Percentiles rank a stretch among this genome's conserved stretches.
Evolutionary conservation across 2,797 vertebrate genomes (phyloP).

Genomic region (Astyanax mexicanus): DNA sequence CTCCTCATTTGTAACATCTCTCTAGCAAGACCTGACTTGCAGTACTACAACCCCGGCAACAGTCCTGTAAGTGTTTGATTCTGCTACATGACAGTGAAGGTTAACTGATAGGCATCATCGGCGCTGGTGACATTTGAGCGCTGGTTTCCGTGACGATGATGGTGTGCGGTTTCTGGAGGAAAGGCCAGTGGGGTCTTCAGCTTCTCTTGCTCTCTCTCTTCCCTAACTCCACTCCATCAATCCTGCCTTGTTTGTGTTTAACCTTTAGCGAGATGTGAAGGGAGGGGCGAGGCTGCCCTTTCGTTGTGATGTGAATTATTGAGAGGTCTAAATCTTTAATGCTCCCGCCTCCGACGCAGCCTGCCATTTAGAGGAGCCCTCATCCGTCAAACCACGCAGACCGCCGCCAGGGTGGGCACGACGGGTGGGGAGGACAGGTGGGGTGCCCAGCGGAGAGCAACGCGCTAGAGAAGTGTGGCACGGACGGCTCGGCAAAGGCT

Average conservation of each 20-base stretch:
- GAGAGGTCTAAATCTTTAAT: conserved; percentile 62
- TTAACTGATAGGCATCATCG: neutral
- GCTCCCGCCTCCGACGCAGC: conserved; percentile 39
- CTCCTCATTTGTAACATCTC: too few species aligned
- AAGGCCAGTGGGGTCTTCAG: conserved; percentile 39
- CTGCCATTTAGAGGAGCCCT: conserved; percentile 49
- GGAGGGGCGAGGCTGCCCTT: conserved; percentile 29
- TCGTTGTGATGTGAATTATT: conserved; percentile 62
- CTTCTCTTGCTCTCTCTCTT: conserved; percentile 4
- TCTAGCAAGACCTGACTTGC: neutral
- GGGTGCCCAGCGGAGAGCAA: neutral
- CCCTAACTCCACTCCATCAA: conserved; percentile 45
- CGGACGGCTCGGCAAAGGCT: conserved; percentile 3
- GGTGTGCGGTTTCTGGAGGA: conserved; percentile 25
- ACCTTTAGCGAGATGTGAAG: conserved; percentile 56
- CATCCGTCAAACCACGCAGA: conserved; percentile 33
- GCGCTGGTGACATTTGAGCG: conserved; percentile 45
- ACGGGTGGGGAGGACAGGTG: conserved; percentile 9
- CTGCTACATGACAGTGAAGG: neutral
- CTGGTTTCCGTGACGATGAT: neutral
- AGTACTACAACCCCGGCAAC: neutral
- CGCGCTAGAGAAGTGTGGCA: conserved; percentile 7
- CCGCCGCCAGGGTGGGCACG: conserved; percentile 11
- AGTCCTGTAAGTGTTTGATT: neutral
- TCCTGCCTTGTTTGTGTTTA: conserved; percentile 59